These are phyloP conservation scores for Onthophagus sagittarius DNA, from an alignment of 2,888 invertebrate genomes.

Conservation along the genomic window DNA sequence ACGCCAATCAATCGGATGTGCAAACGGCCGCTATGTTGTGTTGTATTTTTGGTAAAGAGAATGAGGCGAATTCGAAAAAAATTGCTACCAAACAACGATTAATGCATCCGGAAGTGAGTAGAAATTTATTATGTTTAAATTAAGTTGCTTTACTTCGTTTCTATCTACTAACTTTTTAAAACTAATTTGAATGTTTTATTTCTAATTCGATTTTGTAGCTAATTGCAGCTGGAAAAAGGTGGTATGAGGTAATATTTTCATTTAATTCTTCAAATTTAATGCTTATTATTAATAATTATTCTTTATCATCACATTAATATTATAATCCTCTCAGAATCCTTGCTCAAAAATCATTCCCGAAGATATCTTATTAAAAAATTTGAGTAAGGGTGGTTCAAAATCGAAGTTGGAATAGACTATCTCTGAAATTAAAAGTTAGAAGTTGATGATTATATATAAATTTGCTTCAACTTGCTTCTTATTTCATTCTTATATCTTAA, in stretches of 20 bases:
- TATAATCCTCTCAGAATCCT: background rate
- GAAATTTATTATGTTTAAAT: background rate
- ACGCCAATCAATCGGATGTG: constrained; percentile 75
- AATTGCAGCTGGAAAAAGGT: constrained; percentile 59
- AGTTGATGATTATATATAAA: too few species aligned
- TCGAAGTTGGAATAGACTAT: too few species aligned
- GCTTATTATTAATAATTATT: background rate
- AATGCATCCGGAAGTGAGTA: background rate
- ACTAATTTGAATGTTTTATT: background rate
- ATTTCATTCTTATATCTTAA: too few species aligned
- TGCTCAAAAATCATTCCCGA: background rate
- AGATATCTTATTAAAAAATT: too few species aligned
- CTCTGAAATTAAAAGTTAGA: too few species aligned
- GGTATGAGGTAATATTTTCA: constrained; percentile 56
- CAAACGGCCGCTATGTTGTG: constrained; percentile 94
- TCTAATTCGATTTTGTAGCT: constrained; percentile 51
- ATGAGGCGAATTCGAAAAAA: constrained; percentile 27
- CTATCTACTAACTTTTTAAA: too few species aligned
- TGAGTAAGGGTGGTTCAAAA: too few species aligned
- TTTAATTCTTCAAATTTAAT: background rate
- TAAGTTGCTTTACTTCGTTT: too few species aligned
- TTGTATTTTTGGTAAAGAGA: constrained; percentile 73
- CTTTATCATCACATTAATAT: background rate
- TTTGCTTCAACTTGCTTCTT: too few species aligned
- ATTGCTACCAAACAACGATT: background rate